These are phyloP conservation scores for Crenichthys baileyi DNA, from an alignment of 2,797 vertebrate genomes.

Conservation along the genomic window DNA sequence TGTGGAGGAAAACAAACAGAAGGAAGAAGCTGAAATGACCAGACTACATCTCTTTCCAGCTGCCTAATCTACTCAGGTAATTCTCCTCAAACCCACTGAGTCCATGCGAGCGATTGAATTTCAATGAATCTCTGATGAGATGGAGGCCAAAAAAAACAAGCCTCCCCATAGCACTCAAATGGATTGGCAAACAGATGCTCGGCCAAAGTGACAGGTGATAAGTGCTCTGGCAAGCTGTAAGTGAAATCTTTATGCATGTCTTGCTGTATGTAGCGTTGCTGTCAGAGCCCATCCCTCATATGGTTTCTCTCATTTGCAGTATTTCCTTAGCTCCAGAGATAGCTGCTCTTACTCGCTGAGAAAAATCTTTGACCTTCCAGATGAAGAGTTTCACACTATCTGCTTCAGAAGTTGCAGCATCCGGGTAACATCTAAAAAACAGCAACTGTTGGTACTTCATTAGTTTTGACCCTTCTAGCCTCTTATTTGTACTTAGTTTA, in stretches of 20 bases:
- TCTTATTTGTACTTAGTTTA: slow-evolving; percentile 31
- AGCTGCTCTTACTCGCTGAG: slow-evolving; percentile 29
- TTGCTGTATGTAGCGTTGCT: slow-evolving; percentile 43
- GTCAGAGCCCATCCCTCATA: slow-evolving; percentile 58
- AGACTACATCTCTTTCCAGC: slow-evolving; percentile 64
- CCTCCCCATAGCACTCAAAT: slow-evolving; percentile 69
- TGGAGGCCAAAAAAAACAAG: slow-evolving; percentile 30
- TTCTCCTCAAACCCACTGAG: slow-evolving; percentile 79
- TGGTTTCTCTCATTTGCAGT: slow-evolving; percentile 43
- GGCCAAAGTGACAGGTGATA: slow-evolving; percentile 75
- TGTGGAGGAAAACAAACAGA: slow-evolving; percentile 80
- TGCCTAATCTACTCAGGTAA: slow-evolving; percentile 81
- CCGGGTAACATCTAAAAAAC: slow-evolving; percentile 39
- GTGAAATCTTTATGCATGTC: slow-evolving; percentile 72
- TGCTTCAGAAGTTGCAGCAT: slow-evolving; percentile 26
- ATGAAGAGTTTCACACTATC: slow-evolving; percentile 48
- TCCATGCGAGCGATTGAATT: slow-evolving; percentile 79
- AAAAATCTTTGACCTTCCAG: slow-evolving; percentile 71
- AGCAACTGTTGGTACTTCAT: slow-evolving; percentile 28
- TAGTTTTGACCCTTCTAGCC: slow-evolving; percentile 18
- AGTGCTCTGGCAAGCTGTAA: slow-evolving; percentile 69
- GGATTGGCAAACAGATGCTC: slow-evolving; percentile 76
- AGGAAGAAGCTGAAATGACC: slow-evolving; percentile 67
- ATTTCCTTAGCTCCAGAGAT: slow-evolving; percentile 40
- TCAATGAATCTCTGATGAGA: slow-evolving; percentile 77